These are phyloP conservation scores for Microctenopoma stevenorrisi DNA, from an alignment of 2,797 vertebrate genomes.

Conservation along the genomic window DNA sequence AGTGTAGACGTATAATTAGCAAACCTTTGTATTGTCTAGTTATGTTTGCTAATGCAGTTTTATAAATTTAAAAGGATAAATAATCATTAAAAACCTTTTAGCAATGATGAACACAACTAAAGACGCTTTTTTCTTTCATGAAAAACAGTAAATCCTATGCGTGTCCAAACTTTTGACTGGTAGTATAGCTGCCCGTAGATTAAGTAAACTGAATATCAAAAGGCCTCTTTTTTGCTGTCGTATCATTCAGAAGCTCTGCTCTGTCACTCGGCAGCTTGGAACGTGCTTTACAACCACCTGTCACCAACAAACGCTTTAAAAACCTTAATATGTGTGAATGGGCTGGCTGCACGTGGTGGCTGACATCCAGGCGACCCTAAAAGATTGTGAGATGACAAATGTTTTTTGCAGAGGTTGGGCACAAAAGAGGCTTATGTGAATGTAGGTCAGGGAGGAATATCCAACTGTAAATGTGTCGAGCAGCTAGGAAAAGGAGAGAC, in stretches of 20 bases:
- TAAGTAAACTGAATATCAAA: slow-evolving; percentile 44
- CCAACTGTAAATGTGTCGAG: neutral
- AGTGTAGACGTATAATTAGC: no score
- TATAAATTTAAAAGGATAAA: no score
- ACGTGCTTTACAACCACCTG: slow-evolving; percentile 29
- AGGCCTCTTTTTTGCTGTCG: slow-evolving; percentile 9
- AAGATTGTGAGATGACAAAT: slow-evolving; percentile 14
- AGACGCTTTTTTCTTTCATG: no score
- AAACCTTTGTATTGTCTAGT: no score
- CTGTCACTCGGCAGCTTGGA: slow-evolving; percentile 25
- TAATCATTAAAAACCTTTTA: no score
- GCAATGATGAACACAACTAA: no score
- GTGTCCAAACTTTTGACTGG: no score
- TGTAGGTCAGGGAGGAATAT: slow-evolving; percentile 59
- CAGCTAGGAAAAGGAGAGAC: slow-evolving; percentile 19
- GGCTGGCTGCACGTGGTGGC: slow-evolving; percentile 30
- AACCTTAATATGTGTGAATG: slow-evolving; percentile 29
- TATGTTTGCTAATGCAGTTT: no score
- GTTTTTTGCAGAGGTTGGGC: slow-evolving; percentile 29
- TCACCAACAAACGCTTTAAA: slow-evolving; percentile 29
- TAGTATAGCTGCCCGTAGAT: slow-evolving; percentile 5
- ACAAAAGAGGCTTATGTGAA: slow-evolving; percentile 39
- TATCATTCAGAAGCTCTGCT: slow-evolving; percentile 25
- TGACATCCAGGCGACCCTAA: slow-evolving; percentile 34
- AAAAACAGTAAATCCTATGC: no score